A percentile compares a stretch with the other conserved stretches of the same genome.
Conservation (phyloP, 1,140 invertebrate genomes). For the Diabrotica virgifera region DNA sequence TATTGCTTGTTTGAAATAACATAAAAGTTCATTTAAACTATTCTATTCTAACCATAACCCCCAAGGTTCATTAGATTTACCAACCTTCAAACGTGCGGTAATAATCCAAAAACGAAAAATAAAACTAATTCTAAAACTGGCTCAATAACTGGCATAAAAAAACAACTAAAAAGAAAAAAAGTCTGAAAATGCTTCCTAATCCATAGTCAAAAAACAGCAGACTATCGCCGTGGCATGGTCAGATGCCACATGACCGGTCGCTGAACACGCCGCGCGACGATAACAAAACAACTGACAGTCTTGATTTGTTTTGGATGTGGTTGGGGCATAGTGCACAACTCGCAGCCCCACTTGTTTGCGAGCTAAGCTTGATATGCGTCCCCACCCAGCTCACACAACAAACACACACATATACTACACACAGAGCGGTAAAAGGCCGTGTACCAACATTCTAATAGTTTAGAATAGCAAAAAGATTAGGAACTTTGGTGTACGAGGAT, state of each 20-base stretch:
- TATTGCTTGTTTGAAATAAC: too few relatives aligned
- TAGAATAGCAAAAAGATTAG: not conserved
- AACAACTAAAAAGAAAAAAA: not conserved
- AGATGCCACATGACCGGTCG: not conserved
- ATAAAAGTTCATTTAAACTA: not conserved
- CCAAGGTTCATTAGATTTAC: not conserved
- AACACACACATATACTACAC: not conserved
- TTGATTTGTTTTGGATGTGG: conserved; percentile 1
- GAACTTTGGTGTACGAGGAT: not conserved
- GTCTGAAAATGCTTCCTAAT: not conserved
- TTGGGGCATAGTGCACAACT: not conserved
- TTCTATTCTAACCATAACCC: not conserved
- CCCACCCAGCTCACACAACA: not conserved
- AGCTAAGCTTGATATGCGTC: not conserved
- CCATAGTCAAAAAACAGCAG: not conserved
- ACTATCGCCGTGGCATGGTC: not conserved
- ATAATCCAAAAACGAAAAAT: not conserved
- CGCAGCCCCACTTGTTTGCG: not conserved
- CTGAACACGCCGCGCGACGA: not conserved
- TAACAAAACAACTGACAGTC: conserved; percentile 2
- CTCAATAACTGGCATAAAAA: not conserved
- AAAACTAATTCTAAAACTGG: conserved; percentile 1
- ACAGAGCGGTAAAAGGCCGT: not conserved
- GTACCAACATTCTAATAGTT: conserved; percentile 2
- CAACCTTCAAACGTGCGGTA: not conserved